Percentiles rank a stretch among this genome's conserved stretches.
These are phyloP conservation scores for Parauchenoglanis punctatus DNA, from an alignment of 2,797 vertebrate species.

Conservation along the genomic window DNA sequence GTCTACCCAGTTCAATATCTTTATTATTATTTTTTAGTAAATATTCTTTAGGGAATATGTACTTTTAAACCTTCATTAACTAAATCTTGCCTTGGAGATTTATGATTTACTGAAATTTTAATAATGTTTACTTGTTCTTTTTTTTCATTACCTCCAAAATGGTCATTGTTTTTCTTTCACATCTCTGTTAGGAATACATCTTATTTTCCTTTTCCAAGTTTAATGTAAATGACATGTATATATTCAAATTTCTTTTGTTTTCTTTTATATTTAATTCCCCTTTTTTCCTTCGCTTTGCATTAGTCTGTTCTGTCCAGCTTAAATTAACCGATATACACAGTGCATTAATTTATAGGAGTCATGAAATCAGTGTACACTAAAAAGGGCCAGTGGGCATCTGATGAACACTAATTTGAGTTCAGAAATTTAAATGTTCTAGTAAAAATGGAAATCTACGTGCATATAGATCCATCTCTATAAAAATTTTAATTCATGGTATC, in stretches of 20 bases:
- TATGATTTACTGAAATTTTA: slow-evolving; percentile 24
- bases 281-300: background rate
- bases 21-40: background rate
- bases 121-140: slow-evolving; percentile 27
- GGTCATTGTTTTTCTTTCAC: background rate
- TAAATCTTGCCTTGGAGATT: slow-evolving; percentile 33
- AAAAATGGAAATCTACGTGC: background rate
- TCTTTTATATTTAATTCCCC: background rate
- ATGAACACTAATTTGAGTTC: slow-evolving; percentile 1
- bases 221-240: slow-evolving; percentile 33
- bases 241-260: slow-evolving; percentile 9
- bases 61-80: slow-evolving; percentile 6
- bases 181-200: background rate
- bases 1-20: background rate
- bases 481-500: background rate
- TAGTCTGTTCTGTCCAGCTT: slow-evolving; percentile 8
- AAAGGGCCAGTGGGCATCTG: background rate
- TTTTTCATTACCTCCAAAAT: background rate
- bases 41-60: background rate
- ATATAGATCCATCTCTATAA: background rate
- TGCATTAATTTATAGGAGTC: slow-evolving; percentile 11
- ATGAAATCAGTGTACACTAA: background rate
- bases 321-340: background rate
- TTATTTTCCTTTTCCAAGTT: background rate
- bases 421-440: background rate